A percentile compares a stretch with the other conserved stretches of the same genome.
These are phyloP conservation scores for Bettongia penicillata DNA, from an alignment of 2,113 vertebrate species.

Conservation along the genomic window DNA sequence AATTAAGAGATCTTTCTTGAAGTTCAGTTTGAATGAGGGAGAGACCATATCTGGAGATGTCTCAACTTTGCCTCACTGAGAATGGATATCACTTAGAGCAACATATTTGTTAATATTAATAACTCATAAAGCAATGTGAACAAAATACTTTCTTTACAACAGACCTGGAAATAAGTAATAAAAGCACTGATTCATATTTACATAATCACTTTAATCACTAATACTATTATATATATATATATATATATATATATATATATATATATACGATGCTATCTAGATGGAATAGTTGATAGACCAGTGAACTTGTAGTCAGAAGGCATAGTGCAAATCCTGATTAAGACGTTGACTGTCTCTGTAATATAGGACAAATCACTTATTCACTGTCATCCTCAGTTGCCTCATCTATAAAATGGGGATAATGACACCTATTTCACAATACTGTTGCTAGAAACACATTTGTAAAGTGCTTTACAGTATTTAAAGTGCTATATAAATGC, in stretches of 20 bases:
- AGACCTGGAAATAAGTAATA: neutral
- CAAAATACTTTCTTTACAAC: neutral
- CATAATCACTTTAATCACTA: neutral
- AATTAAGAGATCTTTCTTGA: neutral
- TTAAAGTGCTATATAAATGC: neutral
- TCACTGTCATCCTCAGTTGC: neutral
- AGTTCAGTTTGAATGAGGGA: neutral
- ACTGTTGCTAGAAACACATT: neutral
- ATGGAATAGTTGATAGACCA: neutral
- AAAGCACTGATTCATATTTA: neutral
- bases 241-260: too few relatives aligned
- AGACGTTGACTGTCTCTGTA: neutral
- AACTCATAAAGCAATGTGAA: neutral
- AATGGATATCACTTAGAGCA: neutral
- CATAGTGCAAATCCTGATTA: neutral
- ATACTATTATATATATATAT: neutral
- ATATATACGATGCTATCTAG: neutral
- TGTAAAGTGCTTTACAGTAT: neutral
- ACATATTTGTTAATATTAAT: neutral
- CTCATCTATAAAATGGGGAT: neutral
- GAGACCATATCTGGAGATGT: neutral
- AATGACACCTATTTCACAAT: neutral
- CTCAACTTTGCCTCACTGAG: neutral
- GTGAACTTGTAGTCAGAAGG: neutral
- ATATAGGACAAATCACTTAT: neutral